These are phyloP conservation scores for Pedionomus torquatus DNA, from an alignment of 2,113 vertebrate species.

Conservation along the genomic window DNA sequence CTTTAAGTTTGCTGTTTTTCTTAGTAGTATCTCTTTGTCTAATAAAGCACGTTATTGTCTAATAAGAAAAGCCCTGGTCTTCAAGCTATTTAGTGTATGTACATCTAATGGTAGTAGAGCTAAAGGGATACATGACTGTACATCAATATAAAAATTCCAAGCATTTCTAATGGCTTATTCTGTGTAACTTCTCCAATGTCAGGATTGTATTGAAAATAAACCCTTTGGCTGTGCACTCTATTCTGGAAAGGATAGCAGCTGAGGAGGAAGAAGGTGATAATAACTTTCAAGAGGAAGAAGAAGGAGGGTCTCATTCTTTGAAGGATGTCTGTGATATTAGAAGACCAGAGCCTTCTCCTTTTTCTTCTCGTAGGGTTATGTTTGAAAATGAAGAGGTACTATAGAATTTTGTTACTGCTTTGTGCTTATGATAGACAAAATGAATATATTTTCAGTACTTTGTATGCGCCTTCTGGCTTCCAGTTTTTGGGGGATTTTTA, in stretches of 20 bases:
- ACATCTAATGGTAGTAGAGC: background rate
- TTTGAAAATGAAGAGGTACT: slow-evolving; percentile 97
- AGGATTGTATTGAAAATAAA: slow-evolving; percentile 95
- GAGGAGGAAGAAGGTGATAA: slow-evolving; percentile 91
- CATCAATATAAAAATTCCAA: background rate
- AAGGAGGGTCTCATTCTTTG: slow-evolving; percentile 91
- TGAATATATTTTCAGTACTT: background rate
- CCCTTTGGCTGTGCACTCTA: slow-evolving; percentile 92
- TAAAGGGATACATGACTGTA: background rate
- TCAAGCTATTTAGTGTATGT: background rate
- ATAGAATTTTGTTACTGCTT: background rate
- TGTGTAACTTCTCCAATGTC: slow-evolving; percentile 33
- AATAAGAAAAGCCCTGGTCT: background rate
- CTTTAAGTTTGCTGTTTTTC: background rate
- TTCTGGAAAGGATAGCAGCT: slow-evolving; percentile 89
- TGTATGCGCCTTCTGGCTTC: background rate
- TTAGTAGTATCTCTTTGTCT: background rate
- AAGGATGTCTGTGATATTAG: slow-evolving; percentile 97
- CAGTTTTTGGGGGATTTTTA: background rate
- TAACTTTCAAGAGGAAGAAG: slow-evolving; percentile 92
- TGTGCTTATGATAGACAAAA: background rate
- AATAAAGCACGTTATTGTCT: background rate
- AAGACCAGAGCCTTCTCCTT: slow-evolving; percentile 93
- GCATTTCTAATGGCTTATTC: slow-evolving; percentile 2
- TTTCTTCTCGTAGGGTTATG: slow-evolving; percentile 97